These are phyloP conservation scores for Hyposoter dolosus DNA, from an alignment of 2,888 invertebrate genomes.

Conservation along the genomic window DNA sequence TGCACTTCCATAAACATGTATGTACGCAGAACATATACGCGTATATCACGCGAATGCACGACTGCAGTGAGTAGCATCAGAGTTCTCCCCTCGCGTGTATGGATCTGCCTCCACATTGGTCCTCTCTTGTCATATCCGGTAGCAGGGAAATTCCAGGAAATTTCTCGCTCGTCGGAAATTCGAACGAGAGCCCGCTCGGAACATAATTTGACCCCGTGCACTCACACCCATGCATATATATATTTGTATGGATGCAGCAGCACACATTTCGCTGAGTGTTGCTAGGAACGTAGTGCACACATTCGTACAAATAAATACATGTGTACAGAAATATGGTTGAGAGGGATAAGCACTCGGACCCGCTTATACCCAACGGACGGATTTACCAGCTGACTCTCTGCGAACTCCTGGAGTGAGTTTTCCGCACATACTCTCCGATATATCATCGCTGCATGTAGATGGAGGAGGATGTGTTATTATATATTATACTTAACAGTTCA, in stretches of 20 bases:
- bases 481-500: slow-evolving; percentile 39
- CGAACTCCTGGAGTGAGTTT: slow-evolving; percentile 27
- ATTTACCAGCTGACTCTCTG: slow-evolving; percentile 62
- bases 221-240: slow-evolving; percentile 10
- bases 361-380: slow-evolving; percentile 48
- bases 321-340: background rate
- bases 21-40: background rate
- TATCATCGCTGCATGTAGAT: background rate
- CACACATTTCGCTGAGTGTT: slow-evolving; percentile 25
- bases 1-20: background rate
- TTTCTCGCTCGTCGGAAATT: slow-evolving; percentile 68
- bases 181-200: slow-evolving; percentile 54
- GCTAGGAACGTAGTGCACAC: background rate
- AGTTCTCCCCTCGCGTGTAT: slow-evolving; percentile 5
- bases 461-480: slow-evolving; percentile 24
- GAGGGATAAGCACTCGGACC: slow-evolving; percentile 55
- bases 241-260: background rate
- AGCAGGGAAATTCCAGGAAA: slow-evolving; percentile 64
- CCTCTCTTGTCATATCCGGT: slow-evolving; percentile 46
- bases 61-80: background rate
- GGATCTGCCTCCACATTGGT: background rate
- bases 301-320: background rate
- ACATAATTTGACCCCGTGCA: slow-evolving; percentile 65
- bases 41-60: background rate
- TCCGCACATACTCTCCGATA: background rate